These are phyloP conservation scores for Tetraneura akinire DNA, from an alignment of 1,140 invertebrate species.

Conservation along the genomic window DNA sequence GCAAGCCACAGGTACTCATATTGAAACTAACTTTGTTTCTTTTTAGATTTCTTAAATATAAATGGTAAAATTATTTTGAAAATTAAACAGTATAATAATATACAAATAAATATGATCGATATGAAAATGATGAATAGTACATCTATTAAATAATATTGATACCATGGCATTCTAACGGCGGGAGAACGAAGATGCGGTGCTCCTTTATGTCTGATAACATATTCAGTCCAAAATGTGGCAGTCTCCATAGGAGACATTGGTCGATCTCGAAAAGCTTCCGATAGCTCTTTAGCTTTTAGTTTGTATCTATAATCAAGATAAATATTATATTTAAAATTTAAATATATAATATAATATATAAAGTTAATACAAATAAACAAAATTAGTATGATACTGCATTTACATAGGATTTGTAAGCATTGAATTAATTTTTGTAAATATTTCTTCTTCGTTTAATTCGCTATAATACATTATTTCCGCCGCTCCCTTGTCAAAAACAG, in stretches of 20 bases:
- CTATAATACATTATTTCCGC: slow-evolving; percentile 57
- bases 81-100: not conserved
- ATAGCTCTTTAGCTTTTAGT: slow-evolving; percentile 61
- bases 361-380: not conserved
- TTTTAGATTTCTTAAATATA: not conserved
- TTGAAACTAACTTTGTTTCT: not conserved
- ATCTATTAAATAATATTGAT: slow-evolving; percentile 67
- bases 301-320: slow-evolving; percentile 58
- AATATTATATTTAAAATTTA: slow-evolving; percentile 22
- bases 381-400: not conserved
- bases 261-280: slow-evolving; percentile 63
- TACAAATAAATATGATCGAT: not conserved
- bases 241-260: slow-evolving; percentile 63
- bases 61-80: not conserved
- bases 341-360: not conserved
- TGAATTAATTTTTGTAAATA: slow-evolving; percentile 34
- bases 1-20: too few species aligned
- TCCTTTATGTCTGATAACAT: slow-evolving; percentile 61
- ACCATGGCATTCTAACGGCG: slow-evolving; percentile 59
- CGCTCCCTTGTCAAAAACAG: slow-evolving; percentile 57
- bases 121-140: slow-evolving; percentile 60
- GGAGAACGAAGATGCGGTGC: slow-evolving; percentile 60
- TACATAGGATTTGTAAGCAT: slow-evolving; percentile 47
- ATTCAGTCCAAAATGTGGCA: slow-evolving; percentile 68
- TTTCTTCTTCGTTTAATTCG: slow-evolving; percentile 57